Conservation (phyloP, 2,888 invertebrate species). For the Melikaiella ostensackeni region DNA sequence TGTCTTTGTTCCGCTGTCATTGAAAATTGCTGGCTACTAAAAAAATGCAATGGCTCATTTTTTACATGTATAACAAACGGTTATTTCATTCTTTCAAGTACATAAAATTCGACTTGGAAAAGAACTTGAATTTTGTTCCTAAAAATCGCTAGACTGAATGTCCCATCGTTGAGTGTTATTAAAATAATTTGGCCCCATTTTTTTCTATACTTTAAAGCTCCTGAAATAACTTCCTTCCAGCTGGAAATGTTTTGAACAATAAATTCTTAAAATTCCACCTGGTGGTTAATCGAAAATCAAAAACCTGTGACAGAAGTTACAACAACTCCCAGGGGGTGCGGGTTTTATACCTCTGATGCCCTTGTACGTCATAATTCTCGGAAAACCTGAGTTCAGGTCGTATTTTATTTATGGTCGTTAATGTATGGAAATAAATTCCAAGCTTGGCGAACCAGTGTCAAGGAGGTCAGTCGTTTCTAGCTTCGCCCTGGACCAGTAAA, state of each 20-base stretch:
- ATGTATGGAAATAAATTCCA: slow-evolving; percentile 66
- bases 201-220: background rate
- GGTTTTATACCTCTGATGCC: background rate
- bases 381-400: slow-evolving; percentile 52
- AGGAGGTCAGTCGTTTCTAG: slow-evolving; percentile 60
- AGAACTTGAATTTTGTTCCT: too few species aligned
- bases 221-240: background rate
- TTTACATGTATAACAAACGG: too few species aligned
- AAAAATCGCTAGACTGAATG: too few species aligned
- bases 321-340: background rate
- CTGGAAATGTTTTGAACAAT: background rate
- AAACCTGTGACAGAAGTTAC: background rate
- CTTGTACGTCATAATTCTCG: slow-evolving; percentile 56
- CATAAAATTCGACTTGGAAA: too few species aligned
- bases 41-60: too few species aligned
- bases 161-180: too few species aligned
- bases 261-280: background rate
- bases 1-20: too few species aligned
- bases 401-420: slow-evolving; percentile 55
- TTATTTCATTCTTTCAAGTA: too few species aligned
- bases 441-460: slow-evolving; percentile 62
- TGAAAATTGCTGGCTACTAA: too few species aligned
- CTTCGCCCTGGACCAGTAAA: slow-evolving; percentile 63
- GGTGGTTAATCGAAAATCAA: background rate
- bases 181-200: too few species aligned